Evolutionary conservation across 2,888 invertebrate species (phyloP).

Genomic region (Steinernema scapterisci): DNA sequence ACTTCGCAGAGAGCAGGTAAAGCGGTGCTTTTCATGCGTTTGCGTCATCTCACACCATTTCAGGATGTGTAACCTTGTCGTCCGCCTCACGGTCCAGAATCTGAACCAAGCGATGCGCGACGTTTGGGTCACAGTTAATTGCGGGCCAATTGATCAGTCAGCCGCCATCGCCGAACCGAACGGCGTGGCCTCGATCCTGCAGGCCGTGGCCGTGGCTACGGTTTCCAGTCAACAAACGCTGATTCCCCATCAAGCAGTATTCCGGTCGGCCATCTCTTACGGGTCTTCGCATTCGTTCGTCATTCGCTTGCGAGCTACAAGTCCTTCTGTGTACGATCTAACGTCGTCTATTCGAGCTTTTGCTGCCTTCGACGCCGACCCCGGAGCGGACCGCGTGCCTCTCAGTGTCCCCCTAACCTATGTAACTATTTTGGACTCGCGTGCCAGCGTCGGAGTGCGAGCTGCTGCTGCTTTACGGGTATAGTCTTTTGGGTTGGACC

Average conservation of each 20-base stretch:
- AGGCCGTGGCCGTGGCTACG: slow-evolving; percentile 13
- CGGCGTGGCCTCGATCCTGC: slow-evolving; percentile 10
- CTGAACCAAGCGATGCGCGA: slow-evolving; percentile 2
- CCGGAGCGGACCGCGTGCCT: neutral
- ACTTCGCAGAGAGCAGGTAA: slow-evolving; percentile 1
- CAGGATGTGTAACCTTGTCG: neutral
- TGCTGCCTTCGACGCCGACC: slow-evolving; percentile 9
- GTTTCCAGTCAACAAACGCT: slow-evolving; percentile 3
- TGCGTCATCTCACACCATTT: neutral
- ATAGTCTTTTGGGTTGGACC: slow-evolving; percentile 11
- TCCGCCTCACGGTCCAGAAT: neutral
- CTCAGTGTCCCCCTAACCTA: neutral
- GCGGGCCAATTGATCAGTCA: slow-evolving; percentile 11
- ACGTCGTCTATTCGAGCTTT: slow-evolving; percentile 15
- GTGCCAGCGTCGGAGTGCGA: slow-evolving; percentile 10
- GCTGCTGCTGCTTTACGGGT: slow-evolving; percentile 30
- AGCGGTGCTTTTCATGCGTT: neutral
- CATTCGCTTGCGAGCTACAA: slow-evolving; percentile 9
- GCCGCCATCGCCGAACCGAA: neutral
- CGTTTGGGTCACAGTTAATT: slow-evolving; percentile 20
- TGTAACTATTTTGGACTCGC: slow-evolving; percentile 8
- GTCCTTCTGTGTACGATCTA: slow-evolving; percentile 22
- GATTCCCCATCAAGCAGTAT: neutral
- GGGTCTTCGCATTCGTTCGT: slow-evolving; percentile 11
- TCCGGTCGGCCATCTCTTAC: neutral